phyloP scores from a whole-genome alignment of 2,113 vertebrate species.

The Anhinga anhinga region DNA sequence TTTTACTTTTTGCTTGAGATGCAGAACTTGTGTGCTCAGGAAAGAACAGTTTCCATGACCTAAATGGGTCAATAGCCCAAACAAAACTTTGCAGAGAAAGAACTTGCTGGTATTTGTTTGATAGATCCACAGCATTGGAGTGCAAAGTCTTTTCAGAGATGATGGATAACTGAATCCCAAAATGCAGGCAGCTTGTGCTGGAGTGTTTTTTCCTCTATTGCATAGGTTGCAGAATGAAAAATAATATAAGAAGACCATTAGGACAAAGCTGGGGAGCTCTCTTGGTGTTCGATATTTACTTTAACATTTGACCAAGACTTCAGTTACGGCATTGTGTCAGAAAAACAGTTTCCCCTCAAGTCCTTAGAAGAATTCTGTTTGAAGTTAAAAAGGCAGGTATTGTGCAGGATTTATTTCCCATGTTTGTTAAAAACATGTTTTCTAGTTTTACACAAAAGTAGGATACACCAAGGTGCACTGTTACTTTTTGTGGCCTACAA shows the following conservation, averaged over 20 bases:
- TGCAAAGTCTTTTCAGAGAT: background rate
- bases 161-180: background rate
- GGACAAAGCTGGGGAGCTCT: background rate
- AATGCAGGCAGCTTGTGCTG: background rate
- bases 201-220: background rate
- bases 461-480: background rate
- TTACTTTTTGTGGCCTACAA: background rate
- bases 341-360: background rate
- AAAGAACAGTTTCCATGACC: background rate
- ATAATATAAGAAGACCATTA: background rate
- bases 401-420: background rate
- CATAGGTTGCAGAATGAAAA: background rate
- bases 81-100: background rate
- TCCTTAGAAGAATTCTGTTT: background rate
- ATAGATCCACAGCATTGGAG: background rate
- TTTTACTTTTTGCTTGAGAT: background rate
- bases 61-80: background rate
- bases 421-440: background rate
- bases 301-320: background rate
- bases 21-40: background rate
- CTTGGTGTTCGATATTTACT: background rate
- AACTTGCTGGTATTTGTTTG: background rate
- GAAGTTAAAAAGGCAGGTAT: background rate
- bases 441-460: background rate
- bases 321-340: background rate